Evolutionary conservation across 1,140 invertebrate genomes (phyloP).

Genomic region (Pinna nobilis): DNA sequence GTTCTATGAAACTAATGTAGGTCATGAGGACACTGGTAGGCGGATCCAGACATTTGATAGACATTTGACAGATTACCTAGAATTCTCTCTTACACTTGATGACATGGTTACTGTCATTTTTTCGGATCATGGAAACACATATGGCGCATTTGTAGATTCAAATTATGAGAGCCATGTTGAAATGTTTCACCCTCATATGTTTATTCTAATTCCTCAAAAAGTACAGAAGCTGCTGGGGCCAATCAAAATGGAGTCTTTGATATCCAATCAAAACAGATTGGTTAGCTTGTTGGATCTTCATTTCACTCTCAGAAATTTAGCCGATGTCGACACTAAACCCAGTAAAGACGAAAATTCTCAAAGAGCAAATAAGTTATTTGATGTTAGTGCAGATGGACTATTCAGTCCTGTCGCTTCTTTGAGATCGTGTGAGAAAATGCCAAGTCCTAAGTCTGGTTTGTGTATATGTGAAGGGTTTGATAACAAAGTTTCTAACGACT

Average conservation of each 20-base stretch:
- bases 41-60: conserved; percentile 67
- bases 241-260: conserved; percentile 42
- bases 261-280: conserved; percentile 55
- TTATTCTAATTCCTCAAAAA: conserved; percentile 55
- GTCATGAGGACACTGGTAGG: conserved; percentile 67
- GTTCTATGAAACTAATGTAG: conserved; percentile 61
- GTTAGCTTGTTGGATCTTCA: conserved; percentile 62
- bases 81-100: conserved; percentile 31
- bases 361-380: conserved; percentile 28
- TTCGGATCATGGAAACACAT: conserved; percentile 72
- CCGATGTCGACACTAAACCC: not conserved
- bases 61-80: conserved; percentile 53
- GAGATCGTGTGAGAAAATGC: conserved; percentile 62
- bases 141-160: conserved; percentile 63
- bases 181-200: conserved; percentile 68
- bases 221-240: conserved; percentile 44
- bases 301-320: conserved; percentile 47
- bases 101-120: conserved; percentile 69
- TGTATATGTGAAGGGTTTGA: conserved; percentile 71
- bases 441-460: conserved; percentile 62
- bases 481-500: conserved; percentile 40
- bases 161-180: conserved; percentile 63
- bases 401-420: conserved; percentile 49
- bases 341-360: not conserved
- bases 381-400: conserved; percentile 52